Conservation (phyloP, 23 tunicate species). For the Corella eumyota region DNA sequence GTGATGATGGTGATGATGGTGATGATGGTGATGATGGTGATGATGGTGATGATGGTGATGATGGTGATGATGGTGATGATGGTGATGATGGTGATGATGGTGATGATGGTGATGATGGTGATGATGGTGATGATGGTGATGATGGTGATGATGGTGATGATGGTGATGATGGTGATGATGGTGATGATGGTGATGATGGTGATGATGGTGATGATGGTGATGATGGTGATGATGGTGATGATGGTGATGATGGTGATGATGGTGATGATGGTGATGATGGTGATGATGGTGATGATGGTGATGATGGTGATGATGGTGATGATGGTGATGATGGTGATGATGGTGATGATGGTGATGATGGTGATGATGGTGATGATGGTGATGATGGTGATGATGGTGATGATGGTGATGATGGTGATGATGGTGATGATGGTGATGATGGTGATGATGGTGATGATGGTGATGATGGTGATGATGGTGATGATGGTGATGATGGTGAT, state of each 20-base stretch:
- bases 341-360: slow-evolving; percentile 1
- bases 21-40: slow-evolving; percentile 3
- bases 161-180: slow-evolving; percentile 17
- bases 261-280: slow-evolving; percentile 15
- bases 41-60: slow-evolving; percentile 9
- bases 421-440: background rate
- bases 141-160: slow-evolving; percentile 2
- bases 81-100: slow-evolving; percentile 5
- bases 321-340: slow-evolving; percentile 3
- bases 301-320: slow-evolving; percentile 6
- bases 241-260: slow-evolving; percentile 13
- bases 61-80: slow-evolving; percentile 11
- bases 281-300: slow-evolving; percentile 5
- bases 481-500: slow-evolving; percentile 5
- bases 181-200: slow-evolving; percentile 6
- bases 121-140: slow-evolving; percentile 7
- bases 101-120: slow-evolving; percentile 3
- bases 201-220: slow-evolving; percentile 5
- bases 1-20: slow-evolving; percentile 4
- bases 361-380: slow-evolving; percentile 8
- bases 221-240: slow-evolving; percentile 2
- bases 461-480: slow-evolving; percentile 5
- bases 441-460: background rate
- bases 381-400: slow-evolving; percentile 7
- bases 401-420: slow-evolving; percentile 7